These are phyloP conservation scores for Tribolium freemani DNA, from an alignment of 2,888 invertebrate species.

Conservation along the genomic window DNA sequence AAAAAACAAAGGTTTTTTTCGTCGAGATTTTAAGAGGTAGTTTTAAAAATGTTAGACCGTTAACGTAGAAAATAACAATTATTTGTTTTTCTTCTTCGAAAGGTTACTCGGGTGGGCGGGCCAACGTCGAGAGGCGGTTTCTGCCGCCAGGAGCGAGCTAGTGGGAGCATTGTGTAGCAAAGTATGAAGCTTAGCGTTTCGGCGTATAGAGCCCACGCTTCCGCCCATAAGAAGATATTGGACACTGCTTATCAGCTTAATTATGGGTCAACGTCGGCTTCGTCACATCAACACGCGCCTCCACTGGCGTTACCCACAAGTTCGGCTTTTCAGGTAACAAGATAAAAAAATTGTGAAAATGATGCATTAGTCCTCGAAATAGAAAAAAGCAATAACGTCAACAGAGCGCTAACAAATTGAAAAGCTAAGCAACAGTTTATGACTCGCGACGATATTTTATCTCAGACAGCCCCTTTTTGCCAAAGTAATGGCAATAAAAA, in stretches of 20 bases:
- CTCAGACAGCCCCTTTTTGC: background rate
- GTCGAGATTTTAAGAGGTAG: too few relatives aligned
- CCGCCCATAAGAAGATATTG: constrained; percentile 89
- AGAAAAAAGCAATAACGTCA: background rate
- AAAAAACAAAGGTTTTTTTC: too few relatives aligned
- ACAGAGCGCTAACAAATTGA: background rate
- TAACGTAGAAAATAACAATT: too few relatives aligned
- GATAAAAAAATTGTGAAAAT: too few relatives aligned
- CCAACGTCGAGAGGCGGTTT: constrained; percentile 17
- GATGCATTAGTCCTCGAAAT: too few relatives aligned
- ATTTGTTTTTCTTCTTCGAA: background rate
- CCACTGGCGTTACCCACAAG: constrained; percentile 60
- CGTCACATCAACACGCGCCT: constrained; percentile 66
- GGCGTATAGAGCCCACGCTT: constrained; percentile 90
- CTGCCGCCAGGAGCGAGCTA: constrained; percentile 28
- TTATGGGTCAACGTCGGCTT: constrained; percentile 82
- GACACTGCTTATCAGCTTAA: constrained; percentile 81
- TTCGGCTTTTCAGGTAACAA: constrained; percentile 70
- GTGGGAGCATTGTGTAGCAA: constrained; percentile 29
- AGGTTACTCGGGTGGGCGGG: constrained; percentile 18
- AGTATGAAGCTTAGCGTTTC: constrained; percentile 89
- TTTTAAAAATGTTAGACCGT: too few relatives aligned
- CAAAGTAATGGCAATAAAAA: constrained; percentile 16
- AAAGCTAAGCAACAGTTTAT: background rate
- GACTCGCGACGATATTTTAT: background rate